Evolutionary conservation across 2,797 vertebrate species (phyloP), one percentile per base, ranked within the genome.

Genomic region (Eleutherodactylus coqui): DNA sequence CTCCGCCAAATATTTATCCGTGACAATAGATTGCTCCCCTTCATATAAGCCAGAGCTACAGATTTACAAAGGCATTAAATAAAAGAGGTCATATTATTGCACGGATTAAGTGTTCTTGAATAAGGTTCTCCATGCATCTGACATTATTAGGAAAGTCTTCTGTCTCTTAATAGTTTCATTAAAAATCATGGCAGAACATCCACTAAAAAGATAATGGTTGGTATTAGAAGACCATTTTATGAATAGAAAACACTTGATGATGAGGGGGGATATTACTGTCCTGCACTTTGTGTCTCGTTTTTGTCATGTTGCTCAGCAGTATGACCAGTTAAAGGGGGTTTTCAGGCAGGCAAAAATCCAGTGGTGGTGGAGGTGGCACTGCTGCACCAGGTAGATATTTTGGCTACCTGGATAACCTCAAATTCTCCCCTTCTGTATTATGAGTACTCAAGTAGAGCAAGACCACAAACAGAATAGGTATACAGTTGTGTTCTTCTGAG

Each of bases 41-140:
- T 41, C 51, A 47, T 60, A 73, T 60, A 60, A 79, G 64, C 76
- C 45, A 8, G 19, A 45, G 75, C 47, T 79, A 58, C 51, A 79
- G 45, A 43, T 62, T 47, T 21, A 53, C 36, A 72, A n/a, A 29
- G 49, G 67, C 41, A 62, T 67, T 67, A 53, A 67, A 82, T 64
- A 1, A 38, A 86, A 86, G 60, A 77, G 55, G 60, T 76, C 70
- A 81, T 81, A 81, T 86, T 81, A 62, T 67, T 69, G 69, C 85
- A 45, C 24, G 79, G 85, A 86, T 86, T 82, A 86, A 77, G 72
- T 86, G 85, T 82, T 82, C 85, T 86, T 82, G 79, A 69, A 77
- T 32, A 55, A 55, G 45, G 72, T 55, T 62, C 53, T 73, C 32
- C 43, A n/a, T 58, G 77, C 38, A 19, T 43, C 34, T 78, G 75